Conservation (phyloP, 2,888 invertebrate genomes). For the Drosophila yooni region DNA sequence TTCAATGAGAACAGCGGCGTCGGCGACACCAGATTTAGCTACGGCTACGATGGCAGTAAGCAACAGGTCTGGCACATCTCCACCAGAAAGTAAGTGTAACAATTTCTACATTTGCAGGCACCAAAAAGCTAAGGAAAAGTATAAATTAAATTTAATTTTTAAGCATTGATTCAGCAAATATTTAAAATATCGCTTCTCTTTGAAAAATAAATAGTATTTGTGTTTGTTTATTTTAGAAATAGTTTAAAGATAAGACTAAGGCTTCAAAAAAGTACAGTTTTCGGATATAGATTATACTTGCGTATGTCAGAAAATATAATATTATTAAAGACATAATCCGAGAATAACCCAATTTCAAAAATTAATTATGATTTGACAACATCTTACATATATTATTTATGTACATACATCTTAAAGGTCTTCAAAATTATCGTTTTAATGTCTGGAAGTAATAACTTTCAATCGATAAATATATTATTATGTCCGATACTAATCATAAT, state of each 20-base stretch:
- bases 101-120: background rate
- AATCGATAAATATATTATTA: background rate
- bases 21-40: conserved; percentile 92
- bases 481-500: background rate
- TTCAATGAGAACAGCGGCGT: conserved; percentile 92
- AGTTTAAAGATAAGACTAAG: background rate
- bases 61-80: conserved; percentile 85
- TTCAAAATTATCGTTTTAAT: background rate
- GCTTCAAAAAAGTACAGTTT: background rate
- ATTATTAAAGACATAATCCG: background rate
- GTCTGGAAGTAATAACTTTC: background rate
- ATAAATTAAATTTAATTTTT: no score
- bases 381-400: background rate
- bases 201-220: no score
- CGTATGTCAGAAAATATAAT: background rate
- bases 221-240: no score
- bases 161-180: no score
- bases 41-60: conserved; percentile 88
- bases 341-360: background rate
- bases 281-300: background rate
- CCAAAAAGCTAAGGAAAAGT: no score
- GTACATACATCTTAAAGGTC: background rate
- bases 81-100: conserved; percentile 81
- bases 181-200: no score
- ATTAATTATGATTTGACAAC: background rate